Evolutionary conservation across 2,113 vertebrate species (phyloP), one percentile per base, ranked within the genome.

Genomic region (Saguinus imperator): DNA sequence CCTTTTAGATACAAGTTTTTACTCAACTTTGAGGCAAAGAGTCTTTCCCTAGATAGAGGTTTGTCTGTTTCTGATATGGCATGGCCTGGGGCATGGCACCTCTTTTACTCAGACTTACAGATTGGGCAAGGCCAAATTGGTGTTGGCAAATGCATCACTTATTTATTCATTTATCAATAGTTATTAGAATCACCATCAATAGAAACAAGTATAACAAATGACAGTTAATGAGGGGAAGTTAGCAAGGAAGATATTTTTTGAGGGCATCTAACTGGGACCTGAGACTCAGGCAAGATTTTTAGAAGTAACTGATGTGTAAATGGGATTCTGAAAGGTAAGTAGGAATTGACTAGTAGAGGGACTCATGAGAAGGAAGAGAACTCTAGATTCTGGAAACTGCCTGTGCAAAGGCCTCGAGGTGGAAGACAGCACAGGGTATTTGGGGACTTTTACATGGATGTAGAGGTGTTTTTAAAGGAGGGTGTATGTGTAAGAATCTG

Each of bases 11-110:
- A 27, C 52, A 86, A 75, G 64, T 81, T 91, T 23, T 89, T 96
- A 82, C 76, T 57, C 89, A 87, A 94, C 45, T 25, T 86, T 95
- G 93, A 96, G 76, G 90, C 82, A 85, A 57, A 87, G 68, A 86
- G 43, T 88, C 29, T 86, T 94, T 82, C 73, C 32, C 37, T 75
- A 86, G 79, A 77, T 52, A 81, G 93, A 96, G 10, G 20, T 93
- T 64, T 88, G 58, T 82, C 68, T 80, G 32, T 61, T 79, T 92
- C 87, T 91, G 93, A 89, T 76, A 66, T 89, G 93, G 64, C 64
- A 9, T 50, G 52, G n/a, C 50, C 68, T 37, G 37, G 64, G 82
- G 58, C 83, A 50, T 79, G 61, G 76, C 32, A 93, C 11, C 64
- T 61, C 64, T 75, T 93, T 89, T 72, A 75, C 50, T 77, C 37